phyloP scores from a whole-genome alignment of 2,888 invertebrate species.

The Leptothorax acervorum region DNA sequence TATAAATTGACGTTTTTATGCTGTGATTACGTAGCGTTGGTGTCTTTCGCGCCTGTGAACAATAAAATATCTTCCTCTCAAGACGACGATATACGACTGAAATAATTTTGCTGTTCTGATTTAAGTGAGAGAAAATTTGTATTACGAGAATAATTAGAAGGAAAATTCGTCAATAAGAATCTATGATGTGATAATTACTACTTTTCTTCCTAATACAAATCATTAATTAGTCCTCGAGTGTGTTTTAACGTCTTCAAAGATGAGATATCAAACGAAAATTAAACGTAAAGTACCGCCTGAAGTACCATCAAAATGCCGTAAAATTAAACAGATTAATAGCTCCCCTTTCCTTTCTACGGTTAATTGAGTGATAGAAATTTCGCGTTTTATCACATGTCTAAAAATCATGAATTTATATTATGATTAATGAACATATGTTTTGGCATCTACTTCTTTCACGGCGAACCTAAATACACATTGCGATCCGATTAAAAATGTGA shows the following conservation, averaged over 20 bases:
- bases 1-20: neutral
- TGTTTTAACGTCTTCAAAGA: neutral
- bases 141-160: neutral
- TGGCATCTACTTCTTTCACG: neutral
- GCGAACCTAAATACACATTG: neutral
- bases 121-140: neutral
- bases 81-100: neutral
- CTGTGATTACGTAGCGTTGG: neutral
- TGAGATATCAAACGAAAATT: neutral
- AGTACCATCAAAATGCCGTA: neutral
- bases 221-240: neutral
- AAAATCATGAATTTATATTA: neutral
- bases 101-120: neutral
- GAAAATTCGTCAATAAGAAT: conserved; percentile 28
- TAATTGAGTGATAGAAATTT: neutral
- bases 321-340: conserved; percentile 16
- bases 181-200: neutral
- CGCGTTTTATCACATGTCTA: neutral
- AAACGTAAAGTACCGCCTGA: neutral
- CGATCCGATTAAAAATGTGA: neutral
- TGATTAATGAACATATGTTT: neutral
- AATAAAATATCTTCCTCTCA: neutral
- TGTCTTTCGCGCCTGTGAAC: neutral
- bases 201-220: neutral
- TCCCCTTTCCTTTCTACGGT: neutral